These are phyloP conservation scores for Xylocopa sonorina DNA, from an alignment of 1,140 invertebrate genomes.

Conservation along the genomic window DNA sequence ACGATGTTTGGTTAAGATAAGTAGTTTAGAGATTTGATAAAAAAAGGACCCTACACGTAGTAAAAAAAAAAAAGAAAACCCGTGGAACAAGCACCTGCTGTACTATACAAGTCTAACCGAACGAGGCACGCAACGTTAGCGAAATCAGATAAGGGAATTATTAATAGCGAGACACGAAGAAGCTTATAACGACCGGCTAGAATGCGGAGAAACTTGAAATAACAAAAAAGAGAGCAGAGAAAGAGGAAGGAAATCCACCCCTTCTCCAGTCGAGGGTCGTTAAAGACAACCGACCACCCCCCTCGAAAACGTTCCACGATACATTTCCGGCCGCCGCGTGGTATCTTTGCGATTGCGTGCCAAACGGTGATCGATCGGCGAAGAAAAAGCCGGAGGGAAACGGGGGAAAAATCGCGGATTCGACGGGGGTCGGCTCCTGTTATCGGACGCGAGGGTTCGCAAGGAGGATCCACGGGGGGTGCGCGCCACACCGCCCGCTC, in stretches of 20 bases:
- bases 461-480: conserved; percentile 36
- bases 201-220: conserved; percentile 15
- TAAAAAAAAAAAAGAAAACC: too few species aligned
- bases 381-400: neutral
- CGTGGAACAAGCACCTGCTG: neutral
- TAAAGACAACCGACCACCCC: conserved; percentile 11
- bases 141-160: conserved; percentile 34
- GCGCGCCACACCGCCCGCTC: conserved; percentile 48
- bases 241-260: neutral
- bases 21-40: neutral
- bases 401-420: conserved; percentile 9
- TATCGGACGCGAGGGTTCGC: conserved; percentile 24
- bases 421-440: neutral
- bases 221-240: too few species aligned
- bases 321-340: neutral
- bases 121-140: conserved; percentile 5
- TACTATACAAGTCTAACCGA: neutral
- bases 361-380: conserved; percentile 5
- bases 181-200: conserved; percentile 13
- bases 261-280: conserved; percentile 7
- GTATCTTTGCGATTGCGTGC: neutral
- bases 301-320: conserved; percentile 14
- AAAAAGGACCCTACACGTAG: neutral
- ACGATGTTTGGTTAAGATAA: neutral
- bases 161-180: conserved; percentile 33